Conservation (phyloP, 2,113 vertebrate genomes). For the Ictalurus furcatus region DNA sequence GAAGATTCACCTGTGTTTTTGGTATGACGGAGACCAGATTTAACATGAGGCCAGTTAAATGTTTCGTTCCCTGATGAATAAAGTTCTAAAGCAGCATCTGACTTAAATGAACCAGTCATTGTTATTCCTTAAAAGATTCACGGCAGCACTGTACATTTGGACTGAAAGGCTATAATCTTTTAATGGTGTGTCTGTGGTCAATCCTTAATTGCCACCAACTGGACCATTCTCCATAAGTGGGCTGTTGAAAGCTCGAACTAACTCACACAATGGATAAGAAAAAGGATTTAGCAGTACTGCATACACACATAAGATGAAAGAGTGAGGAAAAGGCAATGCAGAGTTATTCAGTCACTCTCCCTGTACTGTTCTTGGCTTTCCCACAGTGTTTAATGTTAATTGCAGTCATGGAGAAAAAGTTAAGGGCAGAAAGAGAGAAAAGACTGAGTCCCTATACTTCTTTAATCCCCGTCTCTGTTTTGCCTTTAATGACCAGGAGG, state of each 20-base stretch:
- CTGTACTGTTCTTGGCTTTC: constrained; percentile 36
- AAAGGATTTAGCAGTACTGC: constrained; percentile 2
- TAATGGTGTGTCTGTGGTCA: constrained; percentile 9
- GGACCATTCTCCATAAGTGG: constrained; percentile 26
- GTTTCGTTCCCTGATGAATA: neutral
- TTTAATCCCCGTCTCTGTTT: constrained; percentile 61
- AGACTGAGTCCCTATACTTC: constrained; percentile 36
- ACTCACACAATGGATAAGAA: constrained; percentile 26
- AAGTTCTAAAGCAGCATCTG: constrained; percentile 16
- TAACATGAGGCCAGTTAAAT: neutral
- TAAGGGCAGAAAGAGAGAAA: constrained; percentile 34
- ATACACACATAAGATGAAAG: constrained; percentile 9
- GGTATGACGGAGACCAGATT: too few relatives aligned
- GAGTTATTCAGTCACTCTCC: constrained; percentile 18
- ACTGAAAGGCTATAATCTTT: neutral
- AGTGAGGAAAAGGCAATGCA: constrained; percentile 28
- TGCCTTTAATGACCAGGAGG: constrained; percentile 81
- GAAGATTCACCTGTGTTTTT: neutral
- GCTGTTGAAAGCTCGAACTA: constrained; percentile 11
- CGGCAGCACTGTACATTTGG: neutral
- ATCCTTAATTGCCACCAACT: constrained; percentile 1
- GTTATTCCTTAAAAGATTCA: neutral
- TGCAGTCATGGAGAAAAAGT: constrained; percentile 42
- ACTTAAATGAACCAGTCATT: neutral
- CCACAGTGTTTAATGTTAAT: constrained; percentile 51